Conservation (phyloP, 2,113 vertebrate species). For the Genyomyrus donnyi region DNA sequence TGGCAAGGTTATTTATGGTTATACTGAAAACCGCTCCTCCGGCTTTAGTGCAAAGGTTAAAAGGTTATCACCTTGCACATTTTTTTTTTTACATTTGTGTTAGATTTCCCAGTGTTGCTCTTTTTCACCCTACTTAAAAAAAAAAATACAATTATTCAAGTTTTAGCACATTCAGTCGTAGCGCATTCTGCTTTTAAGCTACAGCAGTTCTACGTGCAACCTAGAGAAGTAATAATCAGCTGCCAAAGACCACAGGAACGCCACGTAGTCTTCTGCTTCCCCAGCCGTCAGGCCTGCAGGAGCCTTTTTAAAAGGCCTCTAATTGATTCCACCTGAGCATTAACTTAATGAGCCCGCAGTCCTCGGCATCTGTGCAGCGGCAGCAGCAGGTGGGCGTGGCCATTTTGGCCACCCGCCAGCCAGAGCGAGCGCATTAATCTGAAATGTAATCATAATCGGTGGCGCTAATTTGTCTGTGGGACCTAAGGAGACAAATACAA, state of each 20-base stretch:
- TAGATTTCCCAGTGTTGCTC: neutral
- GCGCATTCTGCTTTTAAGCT: neutral
- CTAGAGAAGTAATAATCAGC: neutral
- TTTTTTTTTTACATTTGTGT: neutral
- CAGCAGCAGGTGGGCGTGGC: neutral
- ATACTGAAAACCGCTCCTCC: neutral
- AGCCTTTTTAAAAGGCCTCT: neutral
- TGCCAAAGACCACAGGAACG: neutral
- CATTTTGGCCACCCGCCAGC: neutral
- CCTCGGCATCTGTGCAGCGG: neutral
- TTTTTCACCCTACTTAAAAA: neutral
- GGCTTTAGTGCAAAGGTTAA: neutral
- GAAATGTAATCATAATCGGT: neutral
- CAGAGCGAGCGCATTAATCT: neutral
- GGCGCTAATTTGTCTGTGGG: neutral
- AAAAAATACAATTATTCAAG: neutral
- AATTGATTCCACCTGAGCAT: constrained; percentile 9
- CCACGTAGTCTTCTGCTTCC: neutral
- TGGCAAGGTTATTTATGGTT: neutral
- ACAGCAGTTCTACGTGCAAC: neutral
- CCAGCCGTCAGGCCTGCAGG: neutral
- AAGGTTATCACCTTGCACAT: neutral
- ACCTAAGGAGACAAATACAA: constrained; percentile 4
- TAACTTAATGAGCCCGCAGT: neutral
- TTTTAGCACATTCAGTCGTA: neutral